A percentile compares a stretch with the other conserved stretches of the same genome.
phyloP scores from a whole-genome alignment of 1,140 invertebrate species.

The Drosophila seguyi region DNA sequence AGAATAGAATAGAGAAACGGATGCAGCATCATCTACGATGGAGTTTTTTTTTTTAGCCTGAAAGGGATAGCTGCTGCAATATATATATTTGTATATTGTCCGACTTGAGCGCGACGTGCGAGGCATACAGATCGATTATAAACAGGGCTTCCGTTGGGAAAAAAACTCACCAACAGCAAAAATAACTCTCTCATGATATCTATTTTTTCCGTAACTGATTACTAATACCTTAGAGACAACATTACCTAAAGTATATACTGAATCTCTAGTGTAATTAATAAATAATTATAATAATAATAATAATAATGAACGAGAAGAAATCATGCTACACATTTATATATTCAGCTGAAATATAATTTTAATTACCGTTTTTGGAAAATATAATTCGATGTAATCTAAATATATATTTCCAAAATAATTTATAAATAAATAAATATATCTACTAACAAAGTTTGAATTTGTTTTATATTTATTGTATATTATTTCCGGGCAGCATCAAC shows the following conservation, averaged over 20 bases:
- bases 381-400: conserved; percentile 25
- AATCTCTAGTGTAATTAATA: conserved; percentile 32
- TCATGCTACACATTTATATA: conserved; percentile 7
- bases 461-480: not conserved
- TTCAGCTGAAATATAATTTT: conserved; percentile 17
- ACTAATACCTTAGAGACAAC: conserved; percentile 61
- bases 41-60: too few species aligned
- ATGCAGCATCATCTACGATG: not conserved
- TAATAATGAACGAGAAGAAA: conserved; percentile 23
- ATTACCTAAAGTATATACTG: conserved; percentile 31
- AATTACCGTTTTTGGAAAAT: conserved; percentile 26
- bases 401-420: conserved; percentile 30
- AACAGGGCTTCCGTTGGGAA: conserved; percentile 16
- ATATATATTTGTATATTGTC: conserved; percentile 6
- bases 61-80: not conserved
- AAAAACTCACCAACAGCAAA: not conserved
- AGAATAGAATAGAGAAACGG: conserved; percentile 32
- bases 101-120: conserved; percentile 7
- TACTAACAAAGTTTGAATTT: conserved; percentile 33
- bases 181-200: conserved; percentile 25
- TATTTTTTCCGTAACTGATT: conserved; percentile 41
- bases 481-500: too few species aligned
- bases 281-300: conserved; percentile 24
- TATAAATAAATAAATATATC: conserved; percentile 45
- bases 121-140: conserved; percentile 17